A percentile compares a stretch with the other conserved stretches of the same genome.
These are phyloP conservation scores for Clostera curtula DNA, from an alignment of 2,888 invertebrate genomes.

Conservation along the genomic window DNA sequence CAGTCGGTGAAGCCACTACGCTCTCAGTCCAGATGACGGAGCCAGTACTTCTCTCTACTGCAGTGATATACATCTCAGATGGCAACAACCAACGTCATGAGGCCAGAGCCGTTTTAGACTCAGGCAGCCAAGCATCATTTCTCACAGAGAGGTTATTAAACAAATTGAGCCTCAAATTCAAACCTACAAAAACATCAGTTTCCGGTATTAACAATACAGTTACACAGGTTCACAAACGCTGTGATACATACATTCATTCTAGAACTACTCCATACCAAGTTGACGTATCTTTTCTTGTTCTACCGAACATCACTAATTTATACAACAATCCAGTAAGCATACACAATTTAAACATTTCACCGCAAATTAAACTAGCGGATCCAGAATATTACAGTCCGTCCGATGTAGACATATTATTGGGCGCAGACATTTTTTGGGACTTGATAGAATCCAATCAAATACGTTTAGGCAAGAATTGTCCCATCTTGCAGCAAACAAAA, in stretches of 20 bases:
- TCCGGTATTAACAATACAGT: neutral
- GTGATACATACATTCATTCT: neutral
- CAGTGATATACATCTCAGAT: neutral
- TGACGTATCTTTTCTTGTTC: neutral
- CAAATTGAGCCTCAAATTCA: neutral
- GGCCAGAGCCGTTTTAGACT: neutral
- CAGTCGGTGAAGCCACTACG: neutral
- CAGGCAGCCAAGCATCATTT: neutral
- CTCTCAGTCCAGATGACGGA: neutral
- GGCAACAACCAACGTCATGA: neutral
- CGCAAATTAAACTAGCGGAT: neutral
- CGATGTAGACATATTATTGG: neutral
- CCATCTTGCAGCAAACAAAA: constrained; percentile 1
- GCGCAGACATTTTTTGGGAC: neutral
- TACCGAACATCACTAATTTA: neutral
- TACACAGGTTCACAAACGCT: neutral
- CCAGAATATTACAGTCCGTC: neutral
- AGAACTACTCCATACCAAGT: neutral
- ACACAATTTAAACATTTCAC: neutral
- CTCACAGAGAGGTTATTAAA: neutral
- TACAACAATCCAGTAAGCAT: neutral
- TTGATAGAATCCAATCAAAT: neutral
- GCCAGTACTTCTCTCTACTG: neutral
- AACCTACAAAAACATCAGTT: neutral
- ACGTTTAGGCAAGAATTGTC: neutral